phyloP scores from a whole-genome alignment of 2,888 invertebrate genomes.

The Pteria penguin region DNA sequence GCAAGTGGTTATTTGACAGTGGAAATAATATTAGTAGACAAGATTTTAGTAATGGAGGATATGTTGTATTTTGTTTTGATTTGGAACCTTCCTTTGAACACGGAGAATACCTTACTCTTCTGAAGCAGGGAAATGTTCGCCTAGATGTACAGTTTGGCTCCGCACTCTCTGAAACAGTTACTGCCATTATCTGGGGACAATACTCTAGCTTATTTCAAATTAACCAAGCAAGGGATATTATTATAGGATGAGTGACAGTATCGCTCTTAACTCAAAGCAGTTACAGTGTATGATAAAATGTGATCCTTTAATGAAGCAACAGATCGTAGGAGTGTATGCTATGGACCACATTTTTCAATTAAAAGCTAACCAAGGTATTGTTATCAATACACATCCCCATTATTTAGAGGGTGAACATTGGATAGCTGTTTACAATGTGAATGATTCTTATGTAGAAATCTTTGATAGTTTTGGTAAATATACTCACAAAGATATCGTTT shows the following conservation, averaged over 20 bases:
- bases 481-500: neutral
- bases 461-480: constrained; percentile 17
- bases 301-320: constrained; percentile 12
- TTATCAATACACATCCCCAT: constrained; percentile 27
- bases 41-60: constrained; percentile 7
- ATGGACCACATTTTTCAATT: constrained; percentile 8
- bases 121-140: constrained; percentile 35
- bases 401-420: constrained; percentile 12
- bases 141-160: constrained; percentile 22
- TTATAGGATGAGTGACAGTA: neutral
- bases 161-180: constrained; percentile 7
- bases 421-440: constrained; percentile 16
- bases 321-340: constrained; percentile 9
- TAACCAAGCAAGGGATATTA: constrained; percentile 16
- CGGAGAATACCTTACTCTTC: constrained; percentile 8
- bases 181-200: constrained; percentile 17
- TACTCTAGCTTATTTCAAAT: constrained; percentile 7
- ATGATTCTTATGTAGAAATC: constrained; percentile 1
- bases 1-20: constrained; percentile 41
- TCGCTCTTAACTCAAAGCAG: neutral
- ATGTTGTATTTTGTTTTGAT: constrained; percentile 25
- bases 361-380: neutral
- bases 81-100: constrained; percentile 23
- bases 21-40: constrained; percentile 26
- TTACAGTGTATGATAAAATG: constrained; percentile 16